Base-by-base conservation (phyloP, 2,797 vertebrate genomes). In the Danio albolineatus region DNA sequence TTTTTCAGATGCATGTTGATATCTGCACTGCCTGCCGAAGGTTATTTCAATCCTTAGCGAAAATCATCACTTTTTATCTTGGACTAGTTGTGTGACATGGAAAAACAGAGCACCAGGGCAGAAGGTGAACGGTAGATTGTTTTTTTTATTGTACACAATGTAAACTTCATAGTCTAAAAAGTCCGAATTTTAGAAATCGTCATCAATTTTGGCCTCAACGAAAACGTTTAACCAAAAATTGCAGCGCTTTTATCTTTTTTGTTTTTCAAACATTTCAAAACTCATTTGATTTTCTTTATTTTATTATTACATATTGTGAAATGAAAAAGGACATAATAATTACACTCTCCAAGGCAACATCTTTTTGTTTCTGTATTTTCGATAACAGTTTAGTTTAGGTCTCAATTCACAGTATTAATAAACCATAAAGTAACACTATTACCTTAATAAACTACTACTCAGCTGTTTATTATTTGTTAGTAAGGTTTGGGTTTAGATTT, bases 11-110 rank as follows among this genome's bases (percentile, higher is more conserved):
- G 72, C 19, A n/a, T 49, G n/a, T 64, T 48, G 53, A 61, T 76
- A 76, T 71, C 48, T 49, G 64, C 14, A 5, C 17, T 19, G 51
- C 70, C 44, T 71, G 64, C 75, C 66, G 48, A 17, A 51, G 54
- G 62, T 73, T 79, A 39, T 56, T 73, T 73, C 14, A 79, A 56
- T 54, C 41, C 38, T 73, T 46, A 19, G 60, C 49, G 53, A 49
- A 73, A 72, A 62, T 73, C 49, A 54, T 72, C 48, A 21, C 10
- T 53, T 79, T 64, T 62, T 54, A 79, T 79, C 77, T 72, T 36
- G 7, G 49, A 72, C 39, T 64, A 64, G 38, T 44, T 79, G 41
- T 79, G 41, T 17, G 62, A 38, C 39, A n/a, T 38, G 19, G 17
- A 36, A 59, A 65, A 56, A 36, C 13, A n/a, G 7, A 51, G 53